These are phyloP conservation scores for Balaeniceps rex DNA, from an alignment of 2,113 vertebrate species.

Conservation along the genomic window DNA sequence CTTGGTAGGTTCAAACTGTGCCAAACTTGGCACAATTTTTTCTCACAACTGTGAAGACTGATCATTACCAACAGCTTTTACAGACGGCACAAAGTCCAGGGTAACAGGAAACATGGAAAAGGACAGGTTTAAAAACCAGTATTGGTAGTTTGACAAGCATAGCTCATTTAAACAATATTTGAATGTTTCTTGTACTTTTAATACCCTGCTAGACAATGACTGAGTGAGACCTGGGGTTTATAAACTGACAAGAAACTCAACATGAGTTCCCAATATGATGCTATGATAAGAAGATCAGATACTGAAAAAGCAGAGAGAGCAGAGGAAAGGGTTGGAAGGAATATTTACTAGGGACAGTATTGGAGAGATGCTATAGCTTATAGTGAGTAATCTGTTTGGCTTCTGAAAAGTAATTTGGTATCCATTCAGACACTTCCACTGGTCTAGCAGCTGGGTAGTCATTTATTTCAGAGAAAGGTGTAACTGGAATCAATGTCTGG, in stretches of 20 bases:
- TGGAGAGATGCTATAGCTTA: background rate
- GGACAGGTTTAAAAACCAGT: background rate
- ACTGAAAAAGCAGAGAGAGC: background rate
- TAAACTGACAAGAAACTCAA: background rate
- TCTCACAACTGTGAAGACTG: background rate
- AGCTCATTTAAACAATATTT: background rate
- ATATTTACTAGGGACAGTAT: background rate
- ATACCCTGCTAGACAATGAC: background rate
- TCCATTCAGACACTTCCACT: background rate
- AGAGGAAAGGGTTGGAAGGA: background rate
- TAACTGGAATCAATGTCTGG: background rate
- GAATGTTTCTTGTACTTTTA: background rate
- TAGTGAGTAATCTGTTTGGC: slow-evolving; percentile 3
- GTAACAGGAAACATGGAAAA: background rate
- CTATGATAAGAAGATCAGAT: background rate
- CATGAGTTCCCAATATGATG: background rate
- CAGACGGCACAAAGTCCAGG: background rate
- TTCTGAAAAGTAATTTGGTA: slow-evolving; percentile 38
- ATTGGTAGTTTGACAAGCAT: background rate
- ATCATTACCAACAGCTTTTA: background rate
- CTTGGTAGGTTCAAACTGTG: background rate
- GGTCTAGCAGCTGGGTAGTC: background rate
- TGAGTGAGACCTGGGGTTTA: background rate
- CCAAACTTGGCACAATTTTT: background rate
- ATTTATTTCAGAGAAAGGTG: background rate